Evolutionary conservation across 2,113 vertebrate species (phyloP).

Genomic region (Herpetotheres cachinnans): DNA sequence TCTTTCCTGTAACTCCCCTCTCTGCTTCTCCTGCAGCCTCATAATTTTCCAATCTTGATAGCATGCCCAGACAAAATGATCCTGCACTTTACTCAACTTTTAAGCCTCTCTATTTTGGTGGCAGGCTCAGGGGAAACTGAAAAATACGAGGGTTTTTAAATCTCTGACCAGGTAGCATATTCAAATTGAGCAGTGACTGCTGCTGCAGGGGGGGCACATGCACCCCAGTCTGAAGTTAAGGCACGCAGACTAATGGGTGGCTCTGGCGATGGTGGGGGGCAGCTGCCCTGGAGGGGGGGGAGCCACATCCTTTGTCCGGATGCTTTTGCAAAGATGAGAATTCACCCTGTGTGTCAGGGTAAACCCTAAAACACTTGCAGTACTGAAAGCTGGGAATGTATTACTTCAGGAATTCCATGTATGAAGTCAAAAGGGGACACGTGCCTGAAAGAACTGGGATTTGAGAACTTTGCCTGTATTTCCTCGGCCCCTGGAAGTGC

Average conservation of each 20-base stretch:
- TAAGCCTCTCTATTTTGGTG: background rate
- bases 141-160: background rate
- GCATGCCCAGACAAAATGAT: rapidly evolving
- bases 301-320: background rate
- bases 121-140: background rate
- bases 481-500: background rate
- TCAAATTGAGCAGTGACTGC: background rate
- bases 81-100: background rate
- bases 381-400: background rate
- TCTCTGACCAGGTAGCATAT: background rate
- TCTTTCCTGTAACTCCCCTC: background rate
- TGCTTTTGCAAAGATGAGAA: background rate
- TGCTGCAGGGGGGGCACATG: rapidly evolving
- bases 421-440: rapidly evolving
- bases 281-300: background rate
- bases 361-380: background rate
- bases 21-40: background rate
- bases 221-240: background rate
- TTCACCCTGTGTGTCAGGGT: no score
- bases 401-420: background rate
- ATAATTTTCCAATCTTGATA: background rate
- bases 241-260: background rate
- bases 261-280: background rate
- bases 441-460: background rate
- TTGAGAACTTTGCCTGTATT: background rate